phyloP scores from a whole-genome alignment of 2,113 vertebrate species.

The Nothobranchius kuhntae region DNA sequence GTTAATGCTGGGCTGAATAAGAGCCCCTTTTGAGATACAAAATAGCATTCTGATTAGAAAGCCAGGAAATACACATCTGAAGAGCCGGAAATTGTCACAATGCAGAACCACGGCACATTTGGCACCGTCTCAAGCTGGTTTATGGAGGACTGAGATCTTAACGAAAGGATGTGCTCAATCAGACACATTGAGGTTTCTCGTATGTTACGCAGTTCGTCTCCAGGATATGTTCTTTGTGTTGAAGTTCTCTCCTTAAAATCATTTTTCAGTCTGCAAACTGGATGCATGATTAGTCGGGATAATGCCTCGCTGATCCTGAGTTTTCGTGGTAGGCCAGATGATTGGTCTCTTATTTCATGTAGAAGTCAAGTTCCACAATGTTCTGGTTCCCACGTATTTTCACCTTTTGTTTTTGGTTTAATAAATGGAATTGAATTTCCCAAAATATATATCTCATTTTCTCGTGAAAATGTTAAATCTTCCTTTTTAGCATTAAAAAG shows the following conservation, averaged over 20 bases:
- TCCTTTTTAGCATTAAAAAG: too few species aligned
- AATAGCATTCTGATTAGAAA: constrained; percentile 83
- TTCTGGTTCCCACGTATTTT: background rate
- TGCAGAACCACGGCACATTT: constrained; percentile 74
- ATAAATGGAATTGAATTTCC: too few species aligned
- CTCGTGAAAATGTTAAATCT: too few species aligned
- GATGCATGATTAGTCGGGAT: background rate
- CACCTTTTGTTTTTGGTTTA: background rate
- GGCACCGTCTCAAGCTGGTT: constrained; percentile 73
- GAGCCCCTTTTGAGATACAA: constrained; percentile 78
- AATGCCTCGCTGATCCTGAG: background rate
- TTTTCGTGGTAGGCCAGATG: background rate
- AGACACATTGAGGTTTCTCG: constrained; percentile 51
- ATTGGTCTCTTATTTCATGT: background rate
- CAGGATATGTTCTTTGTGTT: constrained; percentile 31
- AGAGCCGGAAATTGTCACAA: constrained; percentile 83
- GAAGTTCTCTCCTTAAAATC: constrained; percentile 25
- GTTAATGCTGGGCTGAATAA: constrained; percentile 73
- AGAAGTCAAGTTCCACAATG: too few species aligned
- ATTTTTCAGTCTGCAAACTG: background rate
- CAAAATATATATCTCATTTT: too few species aligned
- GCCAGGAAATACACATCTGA: constrained; percentile 81
- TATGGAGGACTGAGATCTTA: constrained; percentile 67
- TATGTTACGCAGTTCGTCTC: constrained; percentile 25
- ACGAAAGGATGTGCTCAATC: constrained; percentile 68